Evolutionary conservation across 2,113 vertebrate species (phyloP).

Genomic region (Motacilla tschutschensis): DNA sequence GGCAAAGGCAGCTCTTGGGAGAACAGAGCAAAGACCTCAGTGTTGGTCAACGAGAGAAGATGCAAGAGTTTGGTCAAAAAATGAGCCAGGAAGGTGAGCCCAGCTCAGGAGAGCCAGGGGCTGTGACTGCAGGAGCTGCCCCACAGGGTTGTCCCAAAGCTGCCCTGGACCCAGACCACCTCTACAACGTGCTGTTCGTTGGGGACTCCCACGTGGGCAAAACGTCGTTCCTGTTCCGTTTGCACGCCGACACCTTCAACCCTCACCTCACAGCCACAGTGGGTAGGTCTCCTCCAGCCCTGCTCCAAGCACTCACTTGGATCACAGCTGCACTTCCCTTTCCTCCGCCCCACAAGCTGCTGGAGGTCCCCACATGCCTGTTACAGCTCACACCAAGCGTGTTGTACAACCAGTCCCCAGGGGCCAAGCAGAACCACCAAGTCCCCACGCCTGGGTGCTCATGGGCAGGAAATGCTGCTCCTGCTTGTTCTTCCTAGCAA

Average conservation of each 20-base stretch:
- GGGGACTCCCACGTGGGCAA: conserved; percentile 91
- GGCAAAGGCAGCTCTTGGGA: background rate
- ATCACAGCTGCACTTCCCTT: background rate
- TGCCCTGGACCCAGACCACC: conserved; percentile 50
- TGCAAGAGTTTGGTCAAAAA: background rate
- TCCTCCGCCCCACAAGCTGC: background rate
- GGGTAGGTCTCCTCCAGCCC: conserved; percentile 74
- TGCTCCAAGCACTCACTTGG: rapidly evolving
- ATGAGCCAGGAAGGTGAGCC: background rate
- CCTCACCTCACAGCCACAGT: conserved; percentile 73
- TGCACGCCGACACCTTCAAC: conserved; percentile 74
- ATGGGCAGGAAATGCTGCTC: background rate
- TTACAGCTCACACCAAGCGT: rapidly evolving
- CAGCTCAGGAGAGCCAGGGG: background rate
- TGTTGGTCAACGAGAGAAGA: background rate
- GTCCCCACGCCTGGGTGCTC: background rate
- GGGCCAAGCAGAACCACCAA: background rate
- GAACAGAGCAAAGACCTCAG: background rate
- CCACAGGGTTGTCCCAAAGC: background rate
- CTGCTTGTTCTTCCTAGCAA: no score
- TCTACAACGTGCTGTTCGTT: conserved; percentile 85
- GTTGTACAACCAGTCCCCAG: background rate
- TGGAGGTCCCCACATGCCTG: rapidly evolving
- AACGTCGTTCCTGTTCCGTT: conserved; percentile 85
- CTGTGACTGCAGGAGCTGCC: background rate